These are phyloP conservation scores for Vidua chalybeata DNA, from an alignment of 2,113 vertebrate species.

Conservation along the genomic window DNA sequence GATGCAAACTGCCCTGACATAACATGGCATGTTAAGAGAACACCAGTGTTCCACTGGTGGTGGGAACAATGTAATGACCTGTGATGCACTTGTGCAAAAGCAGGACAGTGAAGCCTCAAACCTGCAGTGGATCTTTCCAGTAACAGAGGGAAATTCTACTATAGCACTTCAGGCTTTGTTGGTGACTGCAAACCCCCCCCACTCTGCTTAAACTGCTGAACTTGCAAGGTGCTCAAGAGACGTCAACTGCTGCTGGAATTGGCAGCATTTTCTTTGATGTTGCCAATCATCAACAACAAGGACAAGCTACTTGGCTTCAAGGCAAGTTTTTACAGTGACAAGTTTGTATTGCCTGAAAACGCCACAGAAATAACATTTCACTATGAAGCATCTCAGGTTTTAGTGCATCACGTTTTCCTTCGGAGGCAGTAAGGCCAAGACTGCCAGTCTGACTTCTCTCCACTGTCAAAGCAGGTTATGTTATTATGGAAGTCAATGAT, in stretches of 20 bases:
- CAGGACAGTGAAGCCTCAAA: not conserved
- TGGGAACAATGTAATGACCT: not conserved
- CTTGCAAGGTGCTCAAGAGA: not conserved
- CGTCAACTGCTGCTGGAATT: not conserved
- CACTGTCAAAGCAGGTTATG: not conserved
- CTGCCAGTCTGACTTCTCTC: not conserved
- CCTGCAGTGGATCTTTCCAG: not conserved
- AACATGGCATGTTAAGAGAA: not conserved
- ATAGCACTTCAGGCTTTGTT: not conserved
- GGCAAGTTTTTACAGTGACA: not conserved
- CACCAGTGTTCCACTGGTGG: not conserved
- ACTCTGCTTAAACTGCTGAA: not conserved
- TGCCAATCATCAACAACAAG: not conserved
- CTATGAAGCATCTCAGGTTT: not conserved
- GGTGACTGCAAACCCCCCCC: not conserved
- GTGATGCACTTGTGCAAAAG: not conserved
- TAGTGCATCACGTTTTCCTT: not conserved
- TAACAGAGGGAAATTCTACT: not conserved
- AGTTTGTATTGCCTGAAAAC: slow-evolving; percentile 5
- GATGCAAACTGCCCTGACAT: not conserved
- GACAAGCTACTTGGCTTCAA: not conserved
- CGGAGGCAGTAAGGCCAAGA: not conserved
- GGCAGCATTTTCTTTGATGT: not conserved
- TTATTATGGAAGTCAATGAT: not conserved
- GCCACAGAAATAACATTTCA: not conserved